Evolutionary conservation across 2,113 vertebrate species (phyloP).

Genomic region (Clarias macrocephalus): DNA sequence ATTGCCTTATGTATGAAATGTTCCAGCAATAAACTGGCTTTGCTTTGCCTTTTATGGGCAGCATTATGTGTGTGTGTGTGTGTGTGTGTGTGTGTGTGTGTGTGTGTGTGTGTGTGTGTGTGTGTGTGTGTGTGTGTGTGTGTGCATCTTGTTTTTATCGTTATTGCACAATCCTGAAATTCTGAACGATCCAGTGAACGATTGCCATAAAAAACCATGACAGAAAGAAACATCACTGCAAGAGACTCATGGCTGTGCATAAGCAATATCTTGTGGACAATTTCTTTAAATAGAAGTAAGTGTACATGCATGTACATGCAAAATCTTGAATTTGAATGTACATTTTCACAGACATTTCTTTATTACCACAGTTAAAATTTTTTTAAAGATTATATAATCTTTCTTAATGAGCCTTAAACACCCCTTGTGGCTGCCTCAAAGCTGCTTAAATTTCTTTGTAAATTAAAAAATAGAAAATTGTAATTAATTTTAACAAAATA

Average conservation of each 20-base stretch:
- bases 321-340: neutral
- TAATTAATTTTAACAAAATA: neutral
- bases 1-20: neutral
- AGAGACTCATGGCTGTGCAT: neutral
- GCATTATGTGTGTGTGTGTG: neutral
- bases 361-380: neutral
- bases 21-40: neutral
- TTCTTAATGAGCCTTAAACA: neutral
- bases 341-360: neutral
- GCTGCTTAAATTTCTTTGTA: neutral
- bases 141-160: neutral
- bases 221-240: neutral
- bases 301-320: neutral
- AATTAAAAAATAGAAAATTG: neutral
- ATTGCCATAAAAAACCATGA: neutral
- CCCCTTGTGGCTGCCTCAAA: neutral
- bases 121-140: neutral
- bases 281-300: neutral
- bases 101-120: neutral
- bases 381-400: neutral
- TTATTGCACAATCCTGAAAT: neutral
- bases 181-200: neutral
- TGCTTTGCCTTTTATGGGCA: neutral
- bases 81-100: neutral
- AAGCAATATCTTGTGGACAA: neutral